Evolutionary conservation across 2,797 vertebrate genomes (phyloP).

Genomic region (Decapterus maruadsi): DNA sequence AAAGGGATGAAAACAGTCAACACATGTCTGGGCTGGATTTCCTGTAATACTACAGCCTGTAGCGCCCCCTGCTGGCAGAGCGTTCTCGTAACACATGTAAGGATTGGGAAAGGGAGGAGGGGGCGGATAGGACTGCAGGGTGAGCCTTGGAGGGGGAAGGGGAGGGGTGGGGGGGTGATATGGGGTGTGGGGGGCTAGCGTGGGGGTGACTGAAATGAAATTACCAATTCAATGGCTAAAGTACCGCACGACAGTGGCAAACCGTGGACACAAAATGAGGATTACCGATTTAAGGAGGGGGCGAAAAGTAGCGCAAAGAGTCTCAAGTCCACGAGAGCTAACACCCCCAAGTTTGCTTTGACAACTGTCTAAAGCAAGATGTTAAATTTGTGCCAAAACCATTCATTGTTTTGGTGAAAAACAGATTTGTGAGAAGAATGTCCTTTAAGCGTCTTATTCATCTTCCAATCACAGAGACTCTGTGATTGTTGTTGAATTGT

Average conservation of each 20-base stretch:
- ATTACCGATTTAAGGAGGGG: constrained; percentile 69
- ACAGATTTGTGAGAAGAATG: constrained; percentile 45
- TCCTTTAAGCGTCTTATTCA: constrained; percentile 46
- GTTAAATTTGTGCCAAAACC: constrained; percentile 36
- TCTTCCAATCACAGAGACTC: constrained; percentile 40
- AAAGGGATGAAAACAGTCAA: no score
- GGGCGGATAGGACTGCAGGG: constrained; percentile 83
- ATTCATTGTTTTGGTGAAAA: constrained; percentile 54
- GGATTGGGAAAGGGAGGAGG: constrained; percentile 74
- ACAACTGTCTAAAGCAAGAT: constrained; percentile 46
- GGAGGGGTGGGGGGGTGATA: constrained; percentile 28
- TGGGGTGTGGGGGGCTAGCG: constrained; percentile 38
- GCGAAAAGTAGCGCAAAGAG: constrained; percentile 58
- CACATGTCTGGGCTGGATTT: no score
- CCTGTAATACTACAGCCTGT: no score
- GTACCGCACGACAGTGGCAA: constrained; percentile 62
- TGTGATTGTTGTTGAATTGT: constrained; percentile 43
- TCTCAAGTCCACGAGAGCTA: constrained; percentile 44
- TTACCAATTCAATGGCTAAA: constrained; percentile 82
- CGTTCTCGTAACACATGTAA: no score
- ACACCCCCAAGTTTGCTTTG: constrained; percentile 57
- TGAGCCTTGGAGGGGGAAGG: constrained; percentile 64
- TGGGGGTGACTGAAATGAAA: constrained; percentile 72
- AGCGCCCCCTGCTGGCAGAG: no score
- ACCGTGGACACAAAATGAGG: constrained; percentile 69